Percentiles rank a stretch among this genome's conserved stretches.
phyloP scores from a whole-genome alignment of 2,113 vertebrate genomes.

The Pseudolaguvia tuberculata region DNA sequence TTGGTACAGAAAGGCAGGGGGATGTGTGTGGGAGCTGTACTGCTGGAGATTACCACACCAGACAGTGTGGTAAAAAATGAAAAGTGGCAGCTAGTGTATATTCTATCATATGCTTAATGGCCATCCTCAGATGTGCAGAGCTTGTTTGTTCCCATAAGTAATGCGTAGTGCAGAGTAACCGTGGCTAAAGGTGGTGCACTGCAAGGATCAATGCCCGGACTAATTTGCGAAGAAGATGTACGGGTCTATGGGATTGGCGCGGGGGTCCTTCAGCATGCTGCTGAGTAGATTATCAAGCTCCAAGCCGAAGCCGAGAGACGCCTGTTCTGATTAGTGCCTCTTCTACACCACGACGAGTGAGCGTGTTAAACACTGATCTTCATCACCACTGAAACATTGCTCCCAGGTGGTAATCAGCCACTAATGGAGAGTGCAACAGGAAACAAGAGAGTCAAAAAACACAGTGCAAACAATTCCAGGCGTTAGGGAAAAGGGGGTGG shows the following conservation, averaged over 20 bases:
- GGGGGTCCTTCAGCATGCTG: conserved; percentile 28
- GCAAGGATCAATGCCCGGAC: conserved; percentile 34
- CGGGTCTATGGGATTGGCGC: conserved; percentile 22
- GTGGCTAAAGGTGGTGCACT: conserved; percentile 14
- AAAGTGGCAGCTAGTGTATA: conserved; percentile 63
- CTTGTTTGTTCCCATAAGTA: conserved; percentile 60
- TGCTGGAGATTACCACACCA: conserved; percentile 2
- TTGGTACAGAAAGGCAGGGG: conserved; percentile 33
- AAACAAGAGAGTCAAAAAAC: conserved; percentile 50
- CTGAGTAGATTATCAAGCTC: conserved; percentile 41
- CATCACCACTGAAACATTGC: conserved; percentile 53
- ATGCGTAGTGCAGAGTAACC: conserved; percentile 55
- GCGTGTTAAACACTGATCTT: conserved; percentile 46
- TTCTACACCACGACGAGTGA: conserved; percentile 36
- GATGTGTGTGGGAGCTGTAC: conserved; percentile 45
- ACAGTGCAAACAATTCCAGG: conserved; percentile 50
- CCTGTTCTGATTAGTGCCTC: conserved; percentile 47
- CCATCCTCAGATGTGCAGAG: conserved; percentile 55
- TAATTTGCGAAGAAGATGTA: conserved; percentile 29
- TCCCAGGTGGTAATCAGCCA: conserved; percentile 59
- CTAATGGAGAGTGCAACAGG: conserved; percentile 54
- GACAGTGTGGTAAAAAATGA: conserved; percentile 58
- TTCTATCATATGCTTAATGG: conserved; percentile 68
- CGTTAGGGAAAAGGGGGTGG: conserved; percentile 37
- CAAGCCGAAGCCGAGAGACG: conserved; percentile 16